Evolutionary conservation across 2,888 invertebrate species (phyloP), one percentile per base, ranked within the genome.

Genomic region (Phortica okadai): DNA sequence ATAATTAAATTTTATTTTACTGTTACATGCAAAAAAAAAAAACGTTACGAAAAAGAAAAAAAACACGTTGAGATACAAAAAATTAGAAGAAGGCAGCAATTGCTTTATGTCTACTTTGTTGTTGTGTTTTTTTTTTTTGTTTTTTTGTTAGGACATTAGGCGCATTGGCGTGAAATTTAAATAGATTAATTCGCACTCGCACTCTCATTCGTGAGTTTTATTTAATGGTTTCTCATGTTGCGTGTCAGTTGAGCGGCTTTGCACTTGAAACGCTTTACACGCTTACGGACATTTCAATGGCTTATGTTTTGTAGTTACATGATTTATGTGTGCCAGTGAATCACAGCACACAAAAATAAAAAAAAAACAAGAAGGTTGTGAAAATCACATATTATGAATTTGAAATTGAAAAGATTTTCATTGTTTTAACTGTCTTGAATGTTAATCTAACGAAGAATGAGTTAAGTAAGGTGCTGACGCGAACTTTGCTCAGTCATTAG

Each of bases 1-100:
- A 87, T 89, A 89, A 89, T 89, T 89, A 89, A 89, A 89, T 89
- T 90, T 89, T 88, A 89, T 89, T 90, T 89, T 83, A 85, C 80
- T 89, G 87, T 82, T 86, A 84, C 88, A 89, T 89, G 89, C 87
- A 86, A 89, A 79, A 81, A 66, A 88, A 87, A 21, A n/a, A n/a
- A n/a, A n/a, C n/a, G n/a, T n/a, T n/a, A n/a, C n/a, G n/a, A n/a
- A n/a, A 21, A 21, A 21, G 21, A 0, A 21, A 21, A 21, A 21
- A 21, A 21, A 21, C 21, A 21, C 21, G 21, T 21, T 21, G 21
- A 21, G 21, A 21, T 21, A 21, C 21, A 21, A 21, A 21, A 21
- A 21, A 21, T 21, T 21, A 14, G n/a, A 41, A 10, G n/a, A 66
- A 41, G 7, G 42, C 11, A 66, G n/a, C 21, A n/a, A 21, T 69